Conservation (phyloP, 2,113 vertebrate species). For the Grallaria varia region DNA sequence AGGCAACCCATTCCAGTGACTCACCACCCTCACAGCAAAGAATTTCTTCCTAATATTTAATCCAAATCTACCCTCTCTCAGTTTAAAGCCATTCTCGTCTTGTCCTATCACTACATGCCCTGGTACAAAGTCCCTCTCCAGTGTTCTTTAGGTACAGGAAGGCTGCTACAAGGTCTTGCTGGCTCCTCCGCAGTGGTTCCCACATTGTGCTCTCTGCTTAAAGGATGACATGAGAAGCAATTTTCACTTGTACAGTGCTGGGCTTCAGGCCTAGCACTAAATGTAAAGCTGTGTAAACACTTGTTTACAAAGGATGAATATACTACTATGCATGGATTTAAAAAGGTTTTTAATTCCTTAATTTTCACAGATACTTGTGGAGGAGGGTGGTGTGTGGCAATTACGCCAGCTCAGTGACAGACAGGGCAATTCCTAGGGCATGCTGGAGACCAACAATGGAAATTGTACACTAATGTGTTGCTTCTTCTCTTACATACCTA, state of each 20-base stretch:
- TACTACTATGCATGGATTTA: not conserved
- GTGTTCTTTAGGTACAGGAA: not conserved
- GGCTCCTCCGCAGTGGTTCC: not conserved
- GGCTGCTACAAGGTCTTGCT: not conserved
- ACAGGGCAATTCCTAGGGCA: not conserved
- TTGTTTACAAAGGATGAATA: not conserved
- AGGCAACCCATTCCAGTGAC: not conserved
- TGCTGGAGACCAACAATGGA: not conserved
- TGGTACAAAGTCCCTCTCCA: not conserved
- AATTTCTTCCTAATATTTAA: not conserved
- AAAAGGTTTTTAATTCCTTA: not conserved
- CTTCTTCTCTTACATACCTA: not conserved
- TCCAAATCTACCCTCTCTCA: not conserved
- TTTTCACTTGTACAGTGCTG: not conserved
- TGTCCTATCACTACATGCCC: not conserved
- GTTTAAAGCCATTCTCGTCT: not conserved
- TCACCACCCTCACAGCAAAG: not conserved
- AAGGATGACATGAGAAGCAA: not conserved
- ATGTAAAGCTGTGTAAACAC: not conserved
- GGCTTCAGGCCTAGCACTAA: not conserved
- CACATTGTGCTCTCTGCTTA: not conserved
- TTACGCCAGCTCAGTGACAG: not conserved
- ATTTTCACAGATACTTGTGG: not conserved
- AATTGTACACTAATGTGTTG: not conserved
- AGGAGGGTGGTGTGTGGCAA: not conserved